phyloP scores from a whole-genome alignment of 2,113 vertebrate species.

The Equus przewalskii region DNA sequence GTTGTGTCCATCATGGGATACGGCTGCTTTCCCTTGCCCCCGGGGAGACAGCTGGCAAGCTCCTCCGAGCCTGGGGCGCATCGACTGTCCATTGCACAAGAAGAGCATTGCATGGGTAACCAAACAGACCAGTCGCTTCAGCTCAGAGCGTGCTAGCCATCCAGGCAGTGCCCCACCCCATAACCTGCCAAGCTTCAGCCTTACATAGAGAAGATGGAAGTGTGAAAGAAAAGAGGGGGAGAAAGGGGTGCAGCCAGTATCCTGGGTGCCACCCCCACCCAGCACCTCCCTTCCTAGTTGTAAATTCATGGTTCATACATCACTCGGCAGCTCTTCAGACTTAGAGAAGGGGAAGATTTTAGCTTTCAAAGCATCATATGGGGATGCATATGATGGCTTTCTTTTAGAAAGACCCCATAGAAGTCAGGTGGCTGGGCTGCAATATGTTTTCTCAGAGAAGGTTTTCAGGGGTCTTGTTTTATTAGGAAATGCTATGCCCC shows the following conservation, averaged over 20 bases:
- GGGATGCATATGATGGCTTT: neutral
- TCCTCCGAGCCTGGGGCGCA: neutral
- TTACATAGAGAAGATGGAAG: neutral
- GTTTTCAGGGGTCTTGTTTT: neutral
- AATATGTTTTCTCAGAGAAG: neutral
- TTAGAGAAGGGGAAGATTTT: neutral
- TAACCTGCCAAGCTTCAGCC: neutral
- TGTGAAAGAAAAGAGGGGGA: neutral
- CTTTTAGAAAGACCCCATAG: neutral
- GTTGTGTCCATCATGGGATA: conserved; percentile 68
- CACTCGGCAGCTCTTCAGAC: neutral
- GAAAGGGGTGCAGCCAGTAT: neutral
- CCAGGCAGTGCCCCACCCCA: neutral
- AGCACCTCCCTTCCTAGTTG: neutral
- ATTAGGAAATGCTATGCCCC: neutral
- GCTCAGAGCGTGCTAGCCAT: neutral
- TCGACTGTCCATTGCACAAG: neutral
- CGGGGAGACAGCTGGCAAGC: conserved; percentile 61
- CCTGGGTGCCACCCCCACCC: neutral
- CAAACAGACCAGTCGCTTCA: neutral
- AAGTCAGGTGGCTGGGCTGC: neutral
- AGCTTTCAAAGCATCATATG: neutral
- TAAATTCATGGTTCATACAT: neutral
- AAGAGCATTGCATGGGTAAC: neutral
- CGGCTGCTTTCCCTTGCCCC: conserved; percentile 48